Percentiles rank a stretch among this genome's conserved stretches.
These are phyloP conservation scores for Tenrec ecaudatus DNA, from an alignment of 2,113 vertebrate species.

Conservation along the genomic window DNA sequence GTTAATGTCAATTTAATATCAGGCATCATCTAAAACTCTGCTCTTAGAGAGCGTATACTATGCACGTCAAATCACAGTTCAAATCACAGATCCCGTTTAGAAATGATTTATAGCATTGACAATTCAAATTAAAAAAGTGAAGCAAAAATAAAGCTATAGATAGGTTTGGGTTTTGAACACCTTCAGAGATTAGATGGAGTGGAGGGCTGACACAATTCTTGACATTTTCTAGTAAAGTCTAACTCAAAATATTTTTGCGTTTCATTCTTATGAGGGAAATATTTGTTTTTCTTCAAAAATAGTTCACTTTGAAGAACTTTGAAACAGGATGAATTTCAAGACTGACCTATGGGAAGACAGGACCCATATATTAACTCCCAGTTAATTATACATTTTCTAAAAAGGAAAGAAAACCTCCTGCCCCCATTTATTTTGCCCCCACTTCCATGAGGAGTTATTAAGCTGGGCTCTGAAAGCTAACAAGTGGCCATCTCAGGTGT, in stretches of 20 bases:
- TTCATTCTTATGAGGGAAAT: constrained; percentile 25
- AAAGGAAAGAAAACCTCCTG: background rate
- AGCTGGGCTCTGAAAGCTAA: too few relatives aligned
- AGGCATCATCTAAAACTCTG: background rate
- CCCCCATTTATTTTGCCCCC: background rate
- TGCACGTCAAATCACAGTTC: background rate
- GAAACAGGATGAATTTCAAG: constrained; percentile 22
- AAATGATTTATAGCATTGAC: background rate
- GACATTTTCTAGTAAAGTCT: background rate
- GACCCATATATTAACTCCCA: too few relatives aligned
- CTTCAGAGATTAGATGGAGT: background rate
- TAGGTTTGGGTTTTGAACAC: background rate
- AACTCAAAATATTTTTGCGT: background rate
- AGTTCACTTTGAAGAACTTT: constrained; percentile 2
- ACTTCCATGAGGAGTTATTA: background rate
- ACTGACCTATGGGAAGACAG: background rate
- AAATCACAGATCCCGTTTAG: too few relatives aligned
- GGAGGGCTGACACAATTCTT: background rate
- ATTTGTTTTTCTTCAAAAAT: constrained; percentile 28
- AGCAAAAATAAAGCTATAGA: background rate
- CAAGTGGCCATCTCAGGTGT: too few relatives aligned
- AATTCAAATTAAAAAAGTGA: background rate
- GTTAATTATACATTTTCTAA: background rate
- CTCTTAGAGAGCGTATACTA: background rate
- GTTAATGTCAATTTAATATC: background rate